phyloP scores from a whole-genome alignment of 2,113 vertebrate genomes.

The Tetrao urogallus region DNA sequence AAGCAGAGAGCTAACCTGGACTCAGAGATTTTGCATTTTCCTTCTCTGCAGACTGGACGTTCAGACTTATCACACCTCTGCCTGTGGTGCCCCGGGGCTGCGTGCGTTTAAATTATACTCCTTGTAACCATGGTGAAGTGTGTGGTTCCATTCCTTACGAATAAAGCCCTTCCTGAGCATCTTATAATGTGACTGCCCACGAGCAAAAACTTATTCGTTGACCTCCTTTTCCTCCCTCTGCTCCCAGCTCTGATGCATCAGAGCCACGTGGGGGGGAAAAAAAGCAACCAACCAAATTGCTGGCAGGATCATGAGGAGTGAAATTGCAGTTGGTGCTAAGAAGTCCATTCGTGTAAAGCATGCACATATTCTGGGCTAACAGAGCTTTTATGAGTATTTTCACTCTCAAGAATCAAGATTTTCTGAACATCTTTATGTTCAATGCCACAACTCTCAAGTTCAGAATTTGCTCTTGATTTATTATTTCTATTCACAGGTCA shows the following conservation, averaged over 20 bases:
- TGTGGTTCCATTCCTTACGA: not conserved
- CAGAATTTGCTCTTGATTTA: constrained; percentile 9
- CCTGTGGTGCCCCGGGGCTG: not conserved
- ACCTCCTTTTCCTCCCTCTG: not conserved
- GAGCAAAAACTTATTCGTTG: not conserved
- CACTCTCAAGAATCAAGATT: not conserved
- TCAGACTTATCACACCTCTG: not conserved
- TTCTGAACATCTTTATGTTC: not conserved
- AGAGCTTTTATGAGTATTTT: not conserved
- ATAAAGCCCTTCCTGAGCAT: constrained; percentile 18
- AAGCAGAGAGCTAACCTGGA: not conserved
- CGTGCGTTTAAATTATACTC: not conserved
- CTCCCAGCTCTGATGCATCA: not conserved
- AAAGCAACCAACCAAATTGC: not conserved
- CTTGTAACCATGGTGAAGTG: constrained; percentile 41
- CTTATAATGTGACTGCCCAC: not conserved
- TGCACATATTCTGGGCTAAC: not conserved
- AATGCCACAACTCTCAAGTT: not conserved
- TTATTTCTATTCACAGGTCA: constrained; percentile 4
- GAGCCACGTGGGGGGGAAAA: not conserved
- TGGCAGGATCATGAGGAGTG: not conserved
- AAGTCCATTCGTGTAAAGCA: not conserved
- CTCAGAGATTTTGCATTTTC: not conserved
- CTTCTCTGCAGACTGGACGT: not conserved
- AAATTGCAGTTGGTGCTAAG: not conserved